Evolutionary conservation across 2,888 invertebrate genomes (phyloP).

Genomic region (Odontocerum albicorne): DNA sequence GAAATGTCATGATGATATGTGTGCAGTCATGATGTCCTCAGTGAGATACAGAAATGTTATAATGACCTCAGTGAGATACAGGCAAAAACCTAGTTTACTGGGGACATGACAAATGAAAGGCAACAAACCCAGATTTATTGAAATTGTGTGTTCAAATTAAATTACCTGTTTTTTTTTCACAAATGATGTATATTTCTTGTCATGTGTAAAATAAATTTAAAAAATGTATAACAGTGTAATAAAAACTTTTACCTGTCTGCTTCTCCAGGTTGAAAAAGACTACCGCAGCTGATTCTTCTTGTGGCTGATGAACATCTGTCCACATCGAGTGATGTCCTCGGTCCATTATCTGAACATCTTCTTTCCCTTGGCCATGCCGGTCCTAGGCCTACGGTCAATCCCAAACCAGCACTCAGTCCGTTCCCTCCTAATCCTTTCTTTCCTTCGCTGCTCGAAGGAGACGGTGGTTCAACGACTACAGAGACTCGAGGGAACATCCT

Average conservation of each 20-base stretch:
- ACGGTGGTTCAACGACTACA: constrained; percentile 75
- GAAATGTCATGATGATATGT: too few relatives aligned
- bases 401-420: constrained; percentile 51
- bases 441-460: constrained; percentile 67
- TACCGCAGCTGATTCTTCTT: constrained; percentile 88
- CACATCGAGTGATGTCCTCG: constrained; percentile 48
- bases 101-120: too few relatives aligned
- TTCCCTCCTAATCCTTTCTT: constrained; percentile 38
- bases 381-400: constrained; percentile 43
- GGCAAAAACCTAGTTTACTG: too few relatives aligned
- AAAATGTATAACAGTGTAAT: neutral
- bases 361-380: constrained; percentile 44
- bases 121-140: too few relatives aligned
- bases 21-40: too few relatives aligned
- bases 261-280: constrained; percentile 77
- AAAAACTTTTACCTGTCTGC: constrained; percentile 55
- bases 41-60: neutral
- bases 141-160: too few relatives aligned
- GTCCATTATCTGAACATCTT: constrained; percentile 52
- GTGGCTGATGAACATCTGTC: constrained; percentile 71
- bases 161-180: too few relatives aligned
- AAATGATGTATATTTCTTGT: too few relatives aligned
- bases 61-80: too few relatives aligned
- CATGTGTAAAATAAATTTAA: too few relatives aligned
- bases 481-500: constrained; percentile 64